Conservation (phyloP, 2,888 invertebrate species). For the Strigamia maritima region DNA sequence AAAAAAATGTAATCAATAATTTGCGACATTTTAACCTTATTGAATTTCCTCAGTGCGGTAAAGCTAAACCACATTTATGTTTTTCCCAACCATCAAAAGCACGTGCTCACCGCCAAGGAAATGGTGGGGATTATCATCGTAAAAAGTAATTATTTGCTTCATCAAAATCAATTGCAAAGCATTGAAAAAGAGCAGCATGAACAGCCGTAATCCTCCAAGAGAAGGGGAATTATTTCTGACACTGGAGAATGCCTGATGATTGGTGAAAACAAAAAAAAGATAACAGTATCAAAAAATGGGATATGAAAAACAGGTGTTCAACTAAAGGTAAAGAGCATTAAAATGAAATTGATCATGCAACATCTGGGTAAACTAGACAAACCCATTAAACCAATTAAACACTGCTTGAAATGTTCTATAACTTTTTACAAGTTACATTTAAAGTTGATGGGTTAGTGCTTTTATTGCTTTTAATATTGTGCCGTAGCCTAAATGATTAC, state of each 20-base stretch:
- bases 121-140: conserved; percentile 13
- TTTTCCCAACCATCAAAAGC: conserved; percentile 15
- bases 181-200: conserved; percentile 2
- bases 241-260: conserved; percentile 14
- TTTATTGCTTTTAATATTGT: no score
- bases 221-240: conserved; percentile 19
- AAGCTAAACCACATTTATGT: neutral
- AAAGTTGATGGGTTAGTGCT: neutral
- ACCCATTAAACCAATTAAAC: neutral
- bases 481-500: no score
- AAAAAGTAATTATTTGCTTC: conserved; percentile 23
- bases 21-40: neutral
- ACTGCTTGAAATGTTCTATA: neutral
- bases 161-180: conserved; percentile 19
- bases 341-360: conserved; percentile 15
- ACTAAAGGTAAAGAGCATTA: conserved; percentile 8
- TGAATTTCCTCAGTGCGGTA: neutral
- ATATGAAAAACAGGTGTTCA: conserved; percentile 18
- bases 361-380: neutral
- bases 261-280: neutral
- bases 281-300: neutral
- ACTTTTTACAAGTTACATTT: neutral
- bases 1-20: neutral
- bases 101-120: conserved; percentile 13
- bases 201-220: conserved; percentile 4